Base-by-base conservation (phyloP, 2,888 invertebrate genomes). In the Morpho deidamia region DNA sequence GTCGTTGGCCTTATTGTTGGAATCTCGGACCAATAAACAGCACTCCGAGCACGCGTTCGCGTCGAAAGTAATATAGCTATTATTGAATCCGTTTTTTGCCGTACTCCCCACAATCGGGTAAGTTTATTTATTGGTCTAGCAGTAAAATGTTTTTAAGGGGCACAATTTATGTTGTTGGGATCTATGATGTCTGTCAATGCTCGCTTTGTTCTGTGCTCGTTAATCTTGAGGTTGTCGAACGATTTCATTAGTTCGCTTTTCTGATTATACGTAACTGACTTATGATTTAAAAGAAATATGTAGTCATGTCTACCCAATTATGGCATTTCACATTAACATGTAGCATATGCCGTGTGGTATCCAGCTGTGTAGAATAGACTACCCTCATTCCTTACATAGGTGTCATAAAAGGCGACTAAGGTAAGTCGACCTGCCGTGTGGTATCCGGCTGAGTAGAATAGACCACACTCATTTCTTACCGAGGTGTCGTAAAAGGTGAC, bases 91-190 rank as follows among this genome's bases (percentile, higher is more conserved):
- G 56, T 59, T 63, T 67, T 64, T 65, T 69, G 34, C 48, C 72
- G 74, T 73, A 76, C 71, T 45, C 51, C 77, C 82, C 77, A 76
- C 83, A 81, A 80, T 80, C 75, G 70, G 70, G 74, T 79, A 72
- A 78, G 75, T 82, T 84, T 87, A 87, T 87, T 87, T 87, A 86
- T 86, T 85, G 74, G 76, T 74, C 61, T 70, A 75, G 77, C 72
- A 80, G 78, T 84, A 81, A 82, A 84, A 78, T 76, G 69, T 71
- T 62, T 69, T 68, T 75, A 74, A 77, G 78, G 84, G 85, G 77
- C 74, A 65, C 70, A 72, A 72, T 83, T 86, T 85, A 86, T 76
- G 72, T 74, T 71, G 77, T 75, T 77, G 79, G 81, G 78, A 72
- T 74, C 73, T 69, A 63, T 65, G 62, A 66, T 76, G 80, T 52